Base-by-base conservation (phyloP, 2,113 vertebrate species). In the Tautogolabrus adspersus region DNA sequence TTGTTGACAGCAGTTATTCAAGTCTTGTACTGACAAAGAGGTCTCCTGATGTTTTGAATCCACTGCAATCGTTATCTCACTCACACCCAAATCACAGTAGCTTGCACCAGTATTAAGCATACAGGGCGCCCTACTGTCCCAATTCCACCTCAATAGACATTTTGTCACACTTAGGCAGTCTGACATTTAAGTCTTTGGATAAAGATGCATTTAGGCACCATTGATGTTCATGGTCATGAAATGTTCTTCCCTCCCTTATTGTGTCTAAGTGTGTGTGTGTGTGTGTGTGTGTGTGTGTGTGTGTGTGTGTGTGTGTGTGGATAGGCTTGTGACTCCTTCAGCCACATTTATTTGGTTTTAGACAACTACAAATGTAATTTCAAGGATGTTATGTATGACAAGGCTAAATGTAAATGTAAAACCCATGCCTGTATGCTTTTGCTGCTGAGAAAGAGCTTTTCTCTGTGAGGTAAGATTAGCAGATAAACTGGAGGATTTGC, bases 31-130 rank as follows among this genome's bases (percentile, higher is more conserved):
- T 15, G n/a, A 72, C 21, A 11, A 15, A 18, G 9, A 47, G 38
- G 37, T 84, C 52, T 67, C 60, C 51, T 75, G 70, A 21, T 68
- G 49, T 26, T 7, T 30, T 40, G 18, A 79, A 42, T 10, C 26
- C 22, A 19, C 58, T 40, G 1, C 13, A 46, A 5, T 22, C 54
- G 26, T 75, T 37, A 52, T 56, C 8, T 74, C 5, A 7, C 8
- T 74, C 5, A 7, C 21, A 4, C 6, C 49, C 19, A 59, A 16
- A 72, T 65, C 26, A 19, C 19, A 12, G 10, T 23, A 26, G 7
- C 23, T 52, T 23, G 23, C 46, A 62, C 0, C 0, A 5, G 21
- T 34, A 3, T 15, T 19, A 10, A 21, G n/a, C 6, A 52, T 8
- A 22, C 30, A 51, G 3, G 11, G 12, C 40, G 18, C 18, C 7